Percentiles rank a stretch among this genome's conserved stretches.
phyloP scores from a whole-genome alignment of 2,113 vertebrate genomes.

The Mellivora capensis region DNA sequence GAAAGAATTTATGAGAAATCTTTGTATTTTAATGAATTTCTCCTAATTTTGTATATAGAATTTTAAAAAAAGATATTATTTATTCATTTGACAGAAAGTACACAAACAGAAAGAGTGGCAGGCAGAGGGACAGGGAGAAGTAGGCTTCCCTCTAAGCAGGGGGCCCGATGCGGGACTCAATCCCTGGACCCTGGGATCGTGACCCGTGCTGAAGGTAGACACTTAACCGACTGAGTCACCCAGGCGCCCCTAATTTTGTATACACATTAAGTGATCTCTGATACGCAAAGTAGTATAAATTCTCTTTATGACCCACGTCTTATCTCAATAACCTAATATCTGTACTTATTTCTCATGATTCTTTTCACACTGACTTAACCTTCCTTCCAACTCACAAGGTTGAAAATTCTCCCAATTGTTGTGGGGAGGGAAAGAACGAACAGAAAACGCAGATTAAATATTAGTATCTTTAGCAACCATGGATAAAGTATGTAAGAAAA shows the following conservation, averaged over 20 bases:
- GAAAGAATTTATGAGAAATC: not conserved
- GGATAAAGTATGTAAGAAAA: not conserved
- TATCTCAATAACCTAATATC: not conserved
- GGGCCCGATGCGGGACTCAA: too few species aligned
- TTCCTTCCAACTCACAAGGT: not conserved
- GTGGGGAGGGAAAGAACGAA: not conserved
- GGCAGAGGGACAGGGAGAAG: too few species aligned
- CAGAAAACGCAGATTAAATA: not conserved
- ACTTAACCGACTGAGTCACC: too few species aligned
- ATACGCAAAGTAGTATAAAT: not conserved
- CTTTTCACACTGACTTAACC: conserved; percentile 34
- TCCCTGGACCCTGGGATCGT: too few species aligned
- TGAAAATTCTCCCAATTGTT: not conserved
- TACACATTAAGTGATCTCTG: not conserved
- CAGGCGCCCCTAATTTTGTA: not conserved
- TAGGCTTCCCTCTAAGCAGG: too few species aligned
- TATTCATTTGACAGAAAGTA: too few species aligned
- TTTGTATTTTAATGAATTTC: not conserved
- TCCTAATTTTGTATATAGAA: not conserved
- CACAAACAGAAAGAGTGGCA: too few species aligned
- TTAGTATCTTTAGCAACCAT: not conserved
- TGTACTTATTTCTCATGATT: not conserved
- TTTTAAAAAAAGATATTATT: too few species aligned
- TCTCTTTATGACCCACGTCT: not conserved
- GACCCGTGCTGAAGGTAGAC: too few species aligned